A percentile compares a stretch with the other conserved stretches of the same genome.
These are phyloP conservation scores for Numenius arquata DNA, from an alignment of 2,113 vertebrate species.

Conservation along the genomic window DNA sequence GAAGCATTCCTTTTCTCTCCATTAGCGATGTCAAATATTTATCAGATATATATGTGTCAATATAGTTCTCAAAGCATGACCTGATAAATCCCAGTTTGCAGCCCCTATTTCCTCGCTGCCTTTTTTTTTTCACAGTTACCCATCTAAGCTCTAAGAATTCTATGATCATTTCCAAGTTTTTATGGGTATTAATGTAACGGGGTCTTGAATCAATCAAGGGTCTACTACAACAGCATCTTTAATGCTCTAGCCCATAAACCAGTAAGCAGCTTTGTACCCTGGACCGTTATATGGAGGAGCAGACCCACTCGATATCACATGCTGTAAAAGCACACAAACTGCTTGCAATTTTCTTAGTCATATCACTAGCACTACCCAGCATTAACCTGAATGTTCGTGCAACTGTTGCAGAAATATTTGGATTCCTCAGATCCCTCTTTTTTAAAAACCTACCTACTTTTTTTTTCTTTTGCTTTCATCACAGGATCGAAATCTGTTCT, in stretches of 20 bases:
- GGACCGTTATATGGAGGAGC: rapidly evolving
- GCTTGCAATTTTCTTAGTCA: not conserved
- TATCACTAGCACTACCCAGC: not conserved
- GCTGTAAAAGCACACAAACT: not conserved
- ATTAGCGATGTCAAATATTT: not conserved
- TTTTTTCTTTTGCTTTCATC: not conserved
- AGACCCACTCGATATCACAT: too few species aligned
- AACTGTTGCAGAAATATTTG: not conserved
- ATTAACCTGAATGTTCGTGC: not conserved
- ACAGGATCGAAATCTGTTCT: too few species aligned
- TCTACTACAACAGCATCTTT: not conserved
- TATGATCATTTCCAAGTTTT: not conserved
- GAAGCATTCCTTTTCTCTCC: not conserved
- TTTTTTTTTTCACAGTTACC: not conserved
- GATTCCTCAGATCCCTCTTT: not conserved
- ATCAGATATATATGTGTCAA: not conserved
- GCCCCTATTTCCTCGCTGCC: not conserved
- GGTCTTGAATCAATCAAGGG: not conserved
- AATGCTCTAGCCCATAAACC: not conserved
- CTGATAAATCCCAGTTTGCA: not conserved
- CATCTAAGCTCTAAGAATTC: not conserved
- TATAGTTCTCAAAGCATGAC: not conserved
- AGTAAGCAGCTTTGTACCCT: not conserved
- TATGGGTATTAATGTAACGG: rapidly evolving
- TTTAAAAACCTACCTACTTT: not conserved